Conservation (phyloP, 2,113 vertebrate species). For the Microtus richardsoni region DNA sequence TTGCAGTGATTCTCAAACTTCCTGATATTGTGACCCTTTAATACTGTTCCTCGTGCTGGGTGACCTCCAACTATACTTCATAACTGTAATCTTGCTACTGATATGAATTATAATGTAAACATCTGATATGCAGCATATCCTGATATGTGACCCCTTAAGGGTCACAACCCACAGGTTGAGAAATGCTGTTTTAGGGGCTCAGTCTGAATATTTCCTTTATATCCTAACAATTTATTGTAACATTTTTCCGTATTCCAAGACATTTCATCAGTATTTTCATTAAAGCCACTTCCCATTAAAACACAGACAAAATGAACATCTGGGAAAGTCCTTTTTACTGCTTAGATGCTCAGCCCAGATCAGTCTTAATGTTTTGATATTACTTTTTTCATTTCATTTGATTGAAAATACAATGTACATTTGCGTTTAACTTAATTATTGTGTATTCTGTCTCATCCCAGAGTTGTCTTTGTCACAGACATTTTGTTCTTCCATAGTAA, state of each 20-base stretch:
- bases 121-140: not conserved
- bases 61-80: not conserved
- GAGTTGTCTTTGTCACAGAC: not conserved
- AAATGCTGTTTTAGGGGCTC: not conserved
- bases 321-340: not conserved
- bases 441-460: not conserved
- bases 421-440: conserved; percentile 7
- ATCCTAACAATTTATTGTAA: not conserved
- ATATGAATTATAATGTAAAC: not conserved
- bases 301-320: not conserved
- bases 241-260: conserved; percentile 20
- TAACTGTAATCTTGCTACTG: not conserved
- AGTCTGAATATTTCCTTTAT: not conserved
- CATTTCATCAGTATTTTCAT: not conserved
- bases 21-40: not conserved
- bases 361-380: not conserved
- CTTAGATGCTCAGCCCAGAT: not conserved
- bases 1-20: not conserved
- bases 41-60: not conserved
- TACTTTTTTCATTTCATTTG: not conserved
- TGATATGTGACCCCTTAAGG: not conserved
- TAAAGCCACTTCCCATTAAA: conserved; percentile 11
- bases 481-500: not conserved
- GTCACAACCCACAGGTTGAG: not conserved
- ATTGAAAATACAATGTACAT: conserved; percentile 6